These are phyloP conservation scores for Phrynocephalus vlangalii DNA, from an alignment of 2,797 vertebrate genomes.

Conservation along the genomic window DNA sequence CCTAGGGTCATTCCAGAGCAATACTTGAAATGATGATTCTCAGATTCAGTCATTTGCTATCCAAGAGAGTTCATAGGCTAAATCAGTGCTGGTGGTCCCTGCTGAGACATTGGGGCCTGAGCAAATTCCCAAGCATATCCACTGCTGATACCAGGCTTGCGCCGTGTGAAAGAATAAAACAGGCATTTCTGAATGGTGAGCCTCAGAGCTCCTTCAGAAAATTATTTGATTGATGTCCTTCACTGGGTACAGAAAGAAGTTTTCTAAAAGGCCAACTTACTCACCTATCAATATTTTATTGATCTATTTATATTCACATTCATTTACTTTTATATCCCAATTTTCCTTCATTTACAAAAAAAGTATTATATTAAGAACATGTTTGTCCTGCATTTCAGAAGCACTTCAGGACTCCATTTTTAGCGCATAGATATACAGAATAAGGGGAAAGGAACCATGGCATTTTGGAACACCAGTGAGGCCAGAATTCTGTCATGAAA, in stretches of 20 bases:
- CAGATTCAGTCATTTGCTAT: neutral
- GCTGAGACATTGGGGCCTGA: neutral
- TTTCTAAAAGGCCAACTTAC: neutral
- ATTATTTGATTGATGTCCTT: neutral
- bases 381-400: conserved; percentile 12
- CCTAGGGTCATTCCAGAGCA: neutral
- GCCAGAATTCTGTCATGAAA: neutral
- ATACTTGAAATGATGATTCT: neutral
- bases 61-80: neutral
- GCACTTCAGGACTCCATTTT: neutral
- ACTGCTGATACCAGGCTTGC: neutral
- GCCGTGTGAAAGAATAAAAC: neutral
- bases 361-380: neutral
- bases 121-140: neutral
- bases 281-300: neutral
- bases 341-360: neutral
- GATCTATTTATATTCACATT: neutral
- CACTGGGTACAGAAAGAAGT: neutral
- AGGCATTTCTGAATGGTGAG: neutral
- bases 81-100: neutral
- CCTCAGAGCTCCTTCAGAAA: neutral
- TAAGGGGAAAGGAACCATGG: neutral
- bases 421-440: no score
- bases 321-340: neutral
- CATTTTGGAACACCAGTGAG: neutral